Evolutionary conservation across 2,113 vertebrate species (phyloP), one percentile per base, ranked within the genome.

Genomic region (Gadus macrocephalus): DNA sequence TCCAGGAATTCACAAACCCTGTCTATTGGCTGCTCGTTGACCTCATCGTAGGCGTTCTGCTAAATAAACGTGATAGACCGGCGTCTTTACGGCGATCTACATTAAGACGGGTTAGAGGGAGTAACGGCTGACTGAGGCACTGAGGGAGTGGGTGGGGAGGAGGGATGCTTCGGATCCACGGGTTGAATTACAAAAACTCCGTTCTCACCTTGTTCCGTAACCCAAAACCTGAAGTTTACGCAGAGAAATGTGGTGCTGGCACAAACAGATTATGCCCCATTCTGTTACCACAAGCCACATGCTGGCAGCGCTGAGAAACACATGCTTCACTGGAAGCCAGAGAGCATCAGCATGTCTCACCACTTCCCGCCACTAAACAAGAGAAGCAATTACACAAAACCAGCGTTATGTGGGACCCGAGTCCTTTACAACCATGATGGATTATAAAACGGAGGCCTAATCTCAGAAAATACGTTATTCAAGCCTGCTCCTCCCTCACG

Each of bases 141-240:
- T 67, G 70, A 64, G 78, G 56, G 68, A 7, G 59, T 78, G 71
- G 70, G 58, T n/a, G 5, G 73, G 79, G 42, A 49, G 42, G 42
- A 9, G 42, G 42, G 42, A 49, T 49, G 42, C 42, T 49, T 49
- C 11, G 9, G 42, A 9, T 49, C 42, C 9, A 49, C 8, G 42
- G 74, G 55, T 82, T 81, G 74, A 79, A 81, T 87, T 84, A 83
- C 82, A 77, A 80, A 85, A 78, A 64, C 81, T 64, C 76, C 42
- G 2, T 84, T 88, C 83, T 88, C 80, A 83, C 85, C 79, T 87
- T 81, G 69, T 79, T 73, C 64, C 60, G 88, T 81, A 88, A 89
- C 78, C 64, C 2, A 67, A 90, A 80, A 85, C 89, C 81, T 59
- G 74, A 85, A 84, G 66, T 80, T 88, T 78, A 87, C 70, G 58